Percentiles rank a stretch among this genome's conserved stretches.
These are phyloP conservation scores for Pygoscelis adeliae DNA, from an alignment of 2,113 vertebrate genomes.

Conservation along the genomic window DNA sequence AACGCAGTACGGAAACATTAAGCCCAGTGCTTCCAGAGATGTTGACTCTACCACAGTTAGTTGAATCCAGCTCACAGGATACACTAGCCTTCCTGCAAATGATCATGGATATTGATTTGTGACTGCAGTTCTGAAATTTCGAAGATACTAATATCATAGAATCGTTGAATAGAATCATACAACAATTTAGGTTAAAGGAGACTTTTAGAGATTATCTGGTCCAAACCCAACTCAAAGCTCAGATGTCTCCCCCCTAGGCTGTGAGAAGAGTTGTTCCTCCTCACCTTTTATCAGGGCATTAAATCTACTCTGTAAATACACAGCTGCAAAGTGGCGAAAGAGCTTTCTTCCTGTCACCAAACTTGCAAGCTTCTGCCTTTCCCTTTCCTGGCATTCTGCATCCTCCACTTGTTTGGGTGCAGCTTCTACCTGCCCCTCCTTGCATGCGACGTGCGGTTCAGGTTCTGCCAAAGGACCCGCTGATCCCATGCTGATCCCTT, in stretches of 20 bases:
- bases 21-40: background rate
- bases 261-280: background rate
- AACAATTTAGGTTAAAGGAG: background rate
- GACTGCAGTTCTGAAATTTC: background rate
- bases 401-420: background rate
- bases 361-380: background rate
- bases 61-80: background rate
- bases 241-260: background rate
- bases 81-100: background rate
- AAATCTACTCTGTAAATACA: background rate
- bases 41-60: background rate
- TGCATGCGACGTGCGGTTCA: background rate
- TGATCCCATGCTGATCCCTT: accelerated
- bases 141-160: background rate
- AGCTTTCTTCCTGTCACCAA: background rate
- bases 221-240: background rate
- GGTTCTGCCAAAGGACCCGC: accelerated
- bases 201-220: background rate
- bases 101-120: background rate
- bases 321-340: background rate
- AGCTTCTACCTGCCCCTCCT: background rate
- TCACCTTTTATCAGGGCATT: background rate
- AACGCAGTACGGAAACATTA: background rate
- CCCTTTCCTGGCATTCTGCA: background rate
- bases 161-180: background rate